phyloP scores from a whole-genome alignment of 2,888 invertebrate genomes.

The Platerodrilus igneus region DNA sequence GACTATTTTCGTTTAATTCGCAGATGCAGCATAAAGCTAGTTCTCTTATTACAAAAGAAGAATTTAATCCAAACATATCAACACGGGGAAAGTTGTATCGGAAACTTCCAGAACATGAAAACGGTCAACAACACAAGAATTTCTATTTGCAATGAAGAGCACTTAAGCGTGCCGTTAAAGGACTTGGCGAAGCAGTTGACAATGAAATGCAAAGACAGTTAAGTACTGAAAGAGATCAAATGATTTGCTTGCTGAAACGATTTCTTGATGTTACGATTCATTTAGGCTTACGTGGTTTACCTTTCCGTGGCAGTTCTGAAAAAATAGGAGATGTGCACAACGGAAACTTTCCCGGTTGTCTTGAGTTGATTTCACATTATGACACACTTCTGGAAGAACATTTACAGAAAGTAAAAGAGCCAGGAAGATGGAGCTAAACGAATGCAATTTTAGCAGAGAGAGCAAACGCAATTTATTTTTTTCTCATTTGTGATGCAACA shows the following conservation, averaged over 20 bases:
- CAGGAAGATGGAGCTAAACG: slow-evolving; percentile 5
- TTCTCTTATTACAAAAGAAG: slow-evolving; percentile 3
- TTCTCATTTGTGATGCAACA: slow-evolving; percentile 1
- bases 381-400: slow-evolving; percentile 10
- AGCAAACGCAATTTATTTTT: slow-evolving; percentile 2
- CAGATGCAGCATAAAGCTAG: slow-evolving; percentile 2
- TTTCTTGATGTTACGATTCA: slow-evolving; percentile 1
- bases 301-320: slow-evolving; percentile 2
- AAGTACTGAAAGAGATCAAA: neutral
- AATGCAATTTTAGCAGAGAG: neutral
- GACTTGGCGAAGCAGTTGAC: slow-evolving; percentile 1
- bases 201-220: slow-evolving; percentile 6
- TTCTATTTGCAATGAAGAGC: slow-evolving; percentile 3
- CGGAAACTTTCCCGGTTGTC: slow-evolving; percentile 8
- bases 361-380: slow-evolving; percentile 11
- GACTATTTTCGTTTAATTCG: slow-evolving; percentile 4
- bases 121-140: slow-evolving; percentile 3
- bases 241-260: slow-evolving; percentile 4
- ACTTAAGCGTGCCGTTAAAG: slow-evolving; percentile 1
- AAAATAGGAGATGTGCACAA: slow-evolving; percentile 1
- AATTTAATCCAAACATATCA: slow-evolving; percentile 2
- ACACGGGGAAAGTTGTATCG: slow-evolving; percentile 3
- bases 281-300: slow-evolving; percentile 1
- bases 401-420: slow-evolving; percentile 7
- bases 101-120: too few relatives aligned